Base-by-base conservation (phyloP, 2,888 invertebrate genomes). In the Drosophila formosana region DNA sequence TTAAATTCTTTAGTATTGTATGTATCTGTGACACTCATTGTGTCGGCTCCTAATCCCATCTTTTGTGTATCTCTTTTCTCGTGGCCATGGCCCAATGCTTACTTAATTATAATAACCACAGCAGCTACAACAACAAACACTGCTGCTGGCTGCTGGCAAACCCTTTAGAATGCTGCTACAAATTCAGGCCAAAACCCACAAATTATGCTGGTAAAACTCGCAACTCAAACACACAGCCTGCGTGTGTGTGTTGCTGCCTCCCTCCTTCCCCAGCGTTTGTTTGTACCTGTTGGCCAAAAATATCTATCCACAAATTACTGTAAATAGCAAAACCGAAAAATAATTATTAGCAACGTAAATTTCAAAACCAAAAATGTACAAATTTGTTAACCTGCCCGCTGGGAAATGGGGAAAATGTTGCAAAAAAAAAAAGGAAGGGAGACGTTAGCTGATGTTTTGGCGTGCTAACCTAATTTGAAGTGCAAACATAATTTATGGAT, bases 401-500 rank as follows among this genome's bases (percentile, higher is more conserved):
- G 32, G 30, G 39, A 41, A 41, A 13, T 41, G 13, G 39, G 9
- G 34, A 32, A 39, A 39, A 34, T 34, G 11, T 8, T 6, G 25
- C 7, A 8, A 23, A 9, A 9, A 8, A 23, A 9, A 9, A 4
- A n/a, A 41, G 32, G 28, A 1, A n/a, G 25, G 2, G 43, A 18
- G 46, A 45, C 4, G 39, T 7, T 18, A n/a, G 39, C 13, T 41
- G 39, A 18, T 41, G 39, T 41, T 41, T 41, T 41, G 55, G 49
- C 34, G 46, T 56, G 66, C 55, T 64, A 67, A 72, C 63, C 64
- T 72, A 65, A 65, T 78, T 70, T 69, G 49, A 72, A 70, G 46
- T 62, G 75, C 58, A 72, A 63, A 64, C 68, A 70, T 77, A 82
- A 76, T 86, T 77, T 69, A 75, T 69, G 70, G 57, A 69, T 88